A percentile compares a stretch with the other conserved stretches of the same genome.
phyloP scores from a whole-genome alignment of 53 echinoderm and acorn worm species.

The Antedon mediterranea region DNA sequence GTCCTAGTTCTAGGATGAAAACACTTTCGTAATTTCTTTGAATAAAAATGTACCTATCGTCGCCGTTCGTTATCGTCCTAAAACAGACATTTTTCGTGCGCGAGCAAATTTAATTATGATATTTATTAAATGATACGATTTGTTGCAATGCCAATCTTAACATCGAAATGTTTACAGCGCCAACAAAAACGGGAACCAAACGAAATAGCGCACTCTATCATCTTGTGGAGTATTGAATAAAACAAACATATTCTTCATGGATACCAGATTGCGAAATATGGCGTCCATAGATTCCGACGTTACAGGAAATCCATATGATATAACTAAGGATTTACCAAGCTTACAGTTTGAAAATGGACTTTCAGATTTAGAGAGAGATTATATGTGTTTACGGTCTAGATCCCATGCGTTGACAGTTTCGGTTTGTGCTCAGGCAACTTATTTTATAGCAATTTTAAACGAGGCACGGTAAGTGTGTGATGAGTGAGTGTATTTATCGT shows the following conservation, averaged over 20 bases:
- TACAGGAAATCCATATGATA: conserved; percentile 34
- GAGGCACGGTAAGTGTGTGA: conserved; percentile 71
- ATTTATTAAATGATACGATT: no score
- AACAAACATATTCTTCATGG: no score
- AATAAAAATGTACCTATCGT: no score
- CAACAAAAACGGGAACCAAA: neutral
- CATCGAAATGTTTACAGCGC: no score
- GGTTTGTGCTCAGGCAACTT: conserved; percentile 82
- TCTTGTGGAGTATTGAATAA: neutral
- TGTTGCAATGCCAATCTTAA: no score
- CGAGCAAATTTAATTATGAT: no score
- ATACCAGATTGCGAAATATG: conserved; percentile 23
- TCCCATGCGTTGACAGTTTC: conserved; percentile 75
- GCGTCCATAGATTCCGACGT: conserved; percentile 51
- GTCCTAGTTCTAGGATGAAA: no score
- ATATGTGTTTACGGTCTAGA: conserved; percentile 44
- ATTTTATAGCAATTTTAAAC: conserved; percentile 77
- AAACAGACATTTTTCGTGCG: no score
- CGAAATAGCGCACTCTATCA: neutral
- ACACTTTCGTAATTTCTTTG: no score
- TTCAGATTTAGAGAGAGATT: conserved; percentile 57
- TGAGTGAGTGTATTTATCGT: no score
- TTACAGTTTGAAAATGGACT: conserved; percentile 88
- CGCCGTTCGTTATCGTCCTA: no score
- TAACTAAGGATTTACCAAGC: conserved; percentile 86